Evolutionary conservation across 1,140 invertebrate genomes (phyloP), one percentile per base, ranked within the genome.

Genomic region (Globodera rostochiensis): DNA sequence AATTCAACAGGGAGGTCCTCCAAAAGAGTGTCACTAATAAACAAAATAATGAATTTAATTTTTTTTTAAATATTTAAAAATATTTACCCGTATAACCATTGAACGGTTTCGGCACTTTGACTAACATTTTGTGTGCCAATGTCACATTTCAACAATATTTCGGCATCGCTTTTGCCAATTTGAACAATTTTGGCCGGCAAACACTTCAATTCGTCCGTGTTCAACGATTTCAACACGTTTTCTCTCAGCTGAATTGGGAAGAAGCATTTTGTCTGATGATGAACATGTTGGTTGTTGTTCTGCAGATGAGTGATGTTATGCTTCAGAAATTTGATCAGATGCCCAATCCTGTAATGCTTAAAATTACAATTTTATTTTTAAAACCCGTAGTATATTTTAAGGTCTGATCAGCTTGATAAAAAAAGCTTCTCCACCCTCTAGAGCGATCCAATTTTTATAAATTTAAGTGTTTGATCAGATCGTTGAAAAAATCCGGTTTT

Each of bases 51-150:
- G 8, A 13, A 36, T 36, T 36, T 36, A 36, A 36, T 36, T 36
- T 36, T 36, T 36, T 25, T 25, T 25, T 0, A 25, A 25, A 0
- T 25, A 25, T 25, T 25, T 25, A 25, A 50, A 53, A 71, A 25
- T 66, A 19, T 21, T 64, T 60, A 85, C 85, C 82, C 36, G 49
- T 81, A 85, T 50, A 85, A 36, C 84, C 84, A 85, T 50, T 85
- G 76, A 47, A 81, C 79, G 25, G 64, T 73, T 8, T 67, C 45
- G 36, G 11, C 57, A 36, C 36, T 60, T 73, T 73, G 19, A 13
- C 47, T 3, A 13, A 70, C 45, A 60, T 73, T 50, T 8, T 13
- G 46, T 5, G 73, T 74, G 49, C 79, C 46, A 46, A 50, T 47
- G 50, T 77, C 45, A 60, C 84, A 85, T 66, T 86, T 74, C 57